Evolutionary conservation across 2,797 vertebrate genomes (phyloP), one percentile per base, ranked within the genome.

Genomic region (Semaprochilodus insignis): DNA sequence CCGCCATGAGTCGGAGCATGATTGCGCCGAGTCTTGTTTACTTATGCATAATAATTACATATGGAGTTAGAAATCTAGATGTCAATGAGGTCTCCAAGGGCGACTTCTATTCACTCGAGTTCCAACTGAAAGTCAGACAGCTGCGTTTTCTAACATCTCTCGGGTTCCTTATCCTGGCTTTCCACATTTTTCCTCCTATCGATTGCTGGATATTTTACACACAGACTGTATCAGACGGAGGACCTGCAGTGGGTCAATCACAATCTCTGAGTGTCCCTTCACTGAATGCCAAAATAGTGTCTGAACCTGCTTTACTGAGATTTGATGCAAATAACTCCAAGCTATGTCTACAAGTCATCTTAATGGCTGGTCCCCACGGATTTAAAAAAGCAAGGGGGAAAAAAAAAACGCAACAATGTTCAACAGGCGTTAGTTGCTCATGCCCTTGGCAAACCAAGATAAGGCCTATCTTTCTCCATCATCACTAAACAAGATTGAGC

Each of bases 401-500:
- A 31, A 1, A 83, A 27, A 75, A 69, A 57, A 82, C 23, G 90
- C 88, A 92, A 92, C 90, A 91, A 92, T 91, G 91, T 91, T 93
- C 86, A 91, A 88, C 85, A 87, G 83, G 86, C 83, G 85, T 91
- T 88, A 87, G 93, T 90, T 89, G 88, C 90, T 93, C 89, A 90
- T 94, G 94, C 93, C 92, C 90, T 95, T 93, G 92, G 94, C 93
- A 88, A 92, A 90, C 91, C 87, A 44, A 94, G 95, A 96, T 96
- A 95, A 95, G 93, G 89, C 92, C 84, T 96, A 96, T 96, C 94
- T 92, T 91, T 90, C 91, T 94, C 93, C 91, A 94, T 95, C 94
- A 96, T 94, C 93, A 80, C 94, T 93, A 95, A 95, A 95, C 94
- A 94, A 93, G 92, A 95, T 91, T 92, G 93, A 94, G 94, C 92